Conservation (phyloP, 2,113 vertebrate genomes). For the Amphiprion percula region DNA sequence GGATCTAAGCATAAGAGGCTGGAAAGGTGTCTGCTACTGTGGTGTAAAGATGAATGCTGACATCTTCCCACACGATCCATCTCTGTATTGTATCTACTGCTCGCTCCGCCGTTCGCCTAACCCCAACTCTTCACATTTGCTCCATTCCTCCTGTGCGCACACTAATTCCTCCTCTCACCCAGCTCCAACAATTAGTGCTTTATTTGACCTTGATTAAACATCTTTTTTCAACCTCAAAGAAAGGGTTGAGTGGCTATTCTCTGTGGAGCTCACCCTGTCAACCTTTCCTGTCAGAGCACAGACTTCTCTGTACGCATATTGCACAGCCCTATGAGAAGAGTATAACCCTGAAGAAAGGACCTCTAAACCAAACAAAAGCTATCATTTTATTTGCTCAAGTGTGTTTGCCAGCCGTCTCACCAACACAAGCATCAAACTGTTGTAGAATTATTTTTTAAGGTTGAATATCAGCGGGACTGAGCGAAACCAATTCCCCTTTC, state of each 20-base stretch:
- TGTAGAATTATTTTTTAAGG: slow-evolving; percentile 39
- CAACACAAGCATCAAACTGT: slow-evolving; percentile 11
- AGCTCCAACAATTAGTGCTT: slow-evolving; percentile 53
- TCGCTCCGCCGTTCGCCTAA: slow-evolving; percentile 32
- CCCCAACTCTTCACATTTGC: slow-evolving; percentile 43
- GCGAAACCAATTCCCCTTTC: slow-evolving; percentile 56
- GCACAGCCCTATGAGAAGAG: slow-evolving; percentile 31
- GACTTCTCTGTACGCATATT: slow-evolving; percentile 41
- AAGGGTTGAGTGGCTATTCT: slow-evolving; percentile 61
- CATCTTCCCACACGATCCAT: slow-evolving; percentile 43
- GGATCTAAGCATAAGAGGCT: not conserved
- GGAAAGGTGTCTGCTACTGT: not conserved
- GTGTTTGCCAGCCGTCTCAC: slow-evolving; percentile 42
- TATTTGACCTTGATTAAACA: slow-evolving; percentile 68
- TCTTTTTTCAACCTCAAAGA: slow-evolving; percentile 12
- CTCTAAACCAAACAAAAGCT: slow-evolving; percentile 49
- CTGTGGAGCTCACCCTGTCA: slow-evolving; percentile 60
- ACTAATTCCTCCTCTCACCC: slow-evolving; percentile 33
- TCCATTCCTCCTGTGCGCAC: slow-evolving; percentile 13
- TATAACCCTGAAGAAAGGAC: slow-evolving; percentile 26
- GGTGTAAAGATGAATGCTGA: slow-evolving; percentile 7
- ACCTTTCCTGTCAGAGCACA: slow-evolving; percentile 65
- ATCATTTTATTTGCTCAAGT: slow-evolving; percentile 57
- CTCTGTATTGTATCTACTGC: slow-evolving; percentile 29
- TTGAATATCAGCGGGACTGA: slow-evolving; percentile 43